These are phyloP conservation scores for Chlorodrepanis virens DNA, from an alignment of 2,113 vertebrate species.

Conservation along the genomic window DNA sequence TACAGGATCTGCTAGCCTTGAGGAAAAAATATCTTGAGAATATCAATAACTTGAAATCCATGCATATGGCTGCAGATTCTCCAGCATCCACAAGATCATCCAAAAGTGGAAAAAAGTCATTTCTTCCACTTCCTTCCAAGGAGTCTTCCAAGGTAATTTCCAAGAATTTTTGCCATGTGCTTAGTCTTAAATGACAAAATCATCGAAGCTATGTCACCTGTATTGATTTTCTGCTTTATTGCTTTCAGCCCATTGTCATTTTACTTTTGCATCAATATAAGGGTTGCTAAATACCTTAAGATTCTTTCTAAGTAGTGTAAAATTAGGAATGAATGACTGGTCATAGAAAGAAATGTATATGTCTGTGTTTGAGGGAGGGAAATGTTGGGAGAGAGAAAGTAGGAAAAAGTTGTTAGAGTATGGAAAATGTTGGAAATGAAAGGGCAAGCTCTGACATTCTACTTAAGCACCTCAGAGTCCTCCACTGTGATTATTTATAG, in stretches of 20 bases:
- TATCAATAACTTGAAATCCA: constrained; percentile 77
- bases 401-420: not conserved
- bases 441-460: not conserved
- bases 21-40: constrained; percentile 86
- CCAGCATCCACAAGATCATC: constrained; percentile 57
- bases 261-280: not conserved
- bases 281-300: not conserved
- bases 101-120: constrained; percentile 70
- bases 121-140: constrained; percentile 49
- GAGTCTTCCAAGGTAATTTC: constrained; percentile 70
- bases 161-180: not conserved
- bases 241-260: not conserved
- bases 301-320: not conserved
- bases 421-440: not conserved
- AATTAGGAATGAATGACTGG: not conserved
- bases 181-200: not conserved
- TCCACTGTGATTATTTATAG: not conserved
- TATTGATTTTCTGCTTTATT: not conserved
- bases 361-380: not conserved
- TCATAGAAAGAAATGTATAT: not conserved
- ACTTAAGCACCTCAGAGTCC: not conserved
- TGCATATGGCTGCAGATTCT: constrained; percentile 33
- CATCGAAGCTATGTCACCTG: not conserved
- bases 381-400: not conserved
- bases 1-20: constrained; percentile 90